Conservation (phyloP, 2,888 invertebrate species). For the Lycocerus yunnanus region DNA sequence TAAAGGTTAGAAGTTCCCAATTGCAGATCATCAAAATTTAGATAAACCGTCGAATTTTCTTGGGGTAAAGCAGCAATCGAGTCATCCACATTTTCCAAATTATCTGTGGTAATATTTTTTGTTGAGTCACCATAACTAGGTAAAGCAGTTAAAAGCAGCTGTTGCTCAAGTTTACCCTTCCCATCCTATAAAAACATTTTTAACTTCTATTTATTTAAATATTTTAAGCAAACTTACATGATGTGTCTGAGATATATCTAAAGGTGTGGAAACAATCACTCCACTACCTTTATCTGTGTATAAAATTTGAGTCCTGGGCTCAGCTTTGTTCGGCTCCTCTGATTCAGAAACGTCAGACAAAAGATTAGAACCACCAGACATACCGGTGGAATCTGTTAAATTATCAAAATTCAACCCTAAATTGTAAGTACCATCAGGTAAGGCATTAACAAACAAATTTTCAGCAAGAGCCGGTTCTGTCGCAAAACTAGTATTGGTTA, state of each 20-base stretch:
- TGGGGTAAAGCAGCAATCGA: slow-evolving; percentile 6
- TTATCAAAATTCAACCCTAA: slow-evolving; percentile 4
- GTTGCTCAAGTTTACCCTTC: not conserved
- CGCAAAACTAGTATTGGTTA: slow-evolving; percentile 11
- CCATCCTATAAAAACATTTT: not conserved
- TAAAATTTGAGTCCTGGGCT: slow-evolving; percentile 3
- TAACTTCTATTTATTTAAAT: not conserved
- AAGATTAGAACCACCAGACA: not conserved
- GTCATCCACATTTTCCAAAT: slow-evolving; percentile 17
- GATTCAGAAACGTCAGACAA: not conserved
- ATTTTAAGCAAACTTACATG: not conserved
- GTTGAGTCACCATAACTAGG: not conserved
- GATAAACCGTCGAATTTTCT: slow-evolving; percentile 22
- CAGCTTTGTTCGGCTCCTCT: not conserved
- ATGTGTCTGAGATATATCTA: not conserved
- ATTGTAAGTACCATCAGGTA: not conserved
- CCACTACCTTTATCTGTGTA: slow-evolving; percentile 14
- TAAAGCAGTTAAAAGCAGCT: not conserved
- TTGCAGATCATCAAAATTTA: slow-evolving; percentile 33
- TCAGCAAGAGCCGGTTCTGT: slow-evolving; percentile 27
- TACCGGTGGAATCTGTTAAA: not conserved
- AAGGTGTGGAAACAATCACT: slow-evolving; percentile 14
- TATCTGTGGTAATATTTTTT: slow-evolving; percentile 1
- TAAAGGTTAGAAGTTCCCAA: slow-evolving; percentile 28
- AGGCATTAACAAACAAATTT: slow-evolving; percentile 20